Evolutionary conservation across 2,797 vertebrate genomes (phyloP), one percentile per base, ranked within the genome.

Genomic region (Anguilla marmorata): DNA sequence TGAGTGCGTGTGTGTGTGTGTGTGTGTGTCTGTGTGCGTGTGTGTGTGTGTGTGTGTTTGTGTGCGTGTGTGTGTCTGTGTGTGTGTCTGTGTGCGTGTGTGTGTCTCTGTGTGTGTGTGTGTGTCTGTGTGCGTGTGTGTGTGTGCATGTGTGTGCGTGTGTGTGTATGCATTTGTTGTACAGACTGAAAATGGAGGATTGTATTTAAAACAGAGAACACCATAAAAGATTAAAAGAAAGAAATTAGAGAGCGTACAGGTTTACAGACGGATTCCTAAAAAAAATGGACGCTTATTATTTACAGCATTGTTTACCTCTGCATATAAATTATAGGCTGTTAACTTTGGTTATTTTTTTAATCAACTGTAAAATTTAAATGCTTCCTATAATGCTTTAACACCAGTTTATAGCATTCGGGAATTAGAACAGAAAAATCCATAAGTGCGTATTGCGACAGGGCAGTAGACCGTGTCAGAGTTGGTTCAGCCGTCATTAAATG

Each of bases 1-100:
- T 89, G 88, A 90, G 12, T 37, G 33, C 3, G 60, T n/a, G 19
- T 63, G 16, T 50, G 5, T 89, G 87, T 90, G 14, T 37, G 37
- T 7, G 60, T 66, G 4, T 66, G 21, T 3, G 27, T 74, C 0
- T 74, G 9, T 14, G 2, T 89, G 86, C 89, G 14, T 37, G 37
- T 24, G 60, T 8, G 5, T 66, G 66, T 14, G 7, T 74, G 72
- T 60, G 52, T 58, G 84, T 50, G 50, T 50, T 0, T 50, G 50
- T 1, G 5, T 50, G 50, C 0, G 50, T 50, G 50, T 50, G 2
- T 89, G 86, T 89, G 87, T 90, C 4, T 19, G 37, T 24, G 60
- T 66, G 4, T 66, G 21, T 3, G 27, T 74, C 2, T 74, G 9
- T 14, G 2, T 89, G 86, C 88, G 87, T 90, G 14, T 37, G 37